Evolutionary conservation across 2,797 vertebrate genomes (phyloP).

Genomic region (Urosaurus nigricauda): DNA sequence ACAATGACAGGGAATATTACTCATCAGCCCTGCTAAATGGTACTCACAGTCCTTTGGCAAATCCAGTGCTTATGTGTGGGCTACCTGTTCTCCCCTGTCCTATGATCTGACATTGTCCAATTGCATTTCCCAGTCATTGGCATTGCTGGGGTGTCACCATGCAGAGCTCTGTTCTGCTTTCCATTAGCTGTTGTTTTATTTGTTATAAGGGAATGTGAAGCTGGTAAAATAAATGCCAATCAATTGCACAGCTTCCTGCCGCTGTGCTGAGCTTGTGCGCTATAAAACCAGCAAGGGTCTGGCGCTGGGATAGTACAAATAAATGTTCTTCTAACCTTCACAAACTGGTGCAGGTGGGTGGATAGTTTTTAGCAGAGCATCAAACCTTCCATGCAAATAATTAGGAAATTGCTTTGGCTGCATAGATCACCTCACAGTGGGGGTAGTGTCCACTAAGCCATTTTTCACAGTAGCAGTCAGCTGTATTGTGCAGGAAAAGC

Average conservation of each 20-base stretch:
- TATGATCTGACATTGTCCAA: neutral
- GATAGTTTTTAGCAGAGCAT: neutral
- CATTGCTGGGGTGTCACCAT: neutral
- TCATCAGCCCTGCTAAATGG: too few species aligned
- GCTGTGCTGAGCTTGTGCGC: neutral
- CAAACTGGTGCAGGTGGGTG: neutral
- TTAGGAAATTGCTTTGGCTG: constrained; percentile 16
- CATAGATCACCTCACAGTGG: neutral
- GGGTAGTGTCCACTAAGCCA: neutral
- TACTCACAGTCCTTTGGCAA: neutral
- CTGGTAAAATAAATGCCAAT: constrained; percentile 25
- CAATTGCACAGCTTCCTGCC: neutral
- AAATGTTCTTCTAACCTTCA: constrained; percentile 24
- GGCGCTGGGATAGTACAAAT: neutral
- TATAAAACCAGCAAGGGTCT: neutral
- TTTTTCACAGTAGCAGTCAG: constrained; percentile 7
- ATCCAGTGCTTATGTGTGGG: neutral
- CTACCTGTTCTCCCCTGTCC: neutral
- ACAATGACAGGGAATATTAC: neutral
- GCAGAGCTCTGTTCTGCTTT: neutral
- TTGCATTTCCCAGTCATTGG: neutral
- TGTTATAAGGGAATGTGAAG: neutral
- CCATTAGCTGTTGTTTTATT: neutral
- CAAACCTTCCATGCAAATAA: constrained; percentile 27
- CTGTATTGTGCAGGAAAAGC: neutral